Conservation (phyloP, 2,797 vertebrate genomes). For the Muscicapa comitata region DNA sequence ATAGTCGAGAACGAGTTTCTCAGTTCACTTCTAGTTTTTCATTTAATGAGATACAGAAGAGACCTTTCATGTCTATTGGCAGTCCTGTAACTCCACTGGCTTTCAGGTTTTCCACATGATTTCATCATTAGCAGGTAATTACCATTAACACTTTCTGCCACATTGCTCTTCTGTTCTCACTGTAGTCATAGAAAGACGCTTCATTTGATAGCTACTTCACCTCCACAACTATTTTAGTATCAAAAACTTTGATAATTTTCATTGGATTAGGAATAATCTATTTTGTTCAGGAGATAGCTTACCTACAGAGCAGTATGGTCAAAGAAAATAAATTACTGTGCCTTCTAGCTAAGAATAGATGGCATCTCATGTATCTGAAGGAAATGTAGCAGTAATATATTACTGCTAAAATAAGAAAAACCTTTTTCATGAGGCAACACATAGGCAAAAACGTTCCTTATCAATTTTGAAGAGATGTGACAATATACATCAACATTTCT, state of each 20-base stretch:
- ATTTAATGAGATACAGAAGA: slow-evolving; percentile 22
- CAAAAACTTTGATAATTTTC: neutral
- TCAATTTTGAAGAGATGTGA: neutral
- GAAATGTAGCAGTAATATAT: neutral
- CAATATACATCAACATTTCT: neutral
- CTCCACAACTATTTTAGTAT: neutral
- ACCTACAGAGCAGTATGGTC: neutral
- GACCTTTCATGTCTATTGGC: neutral
- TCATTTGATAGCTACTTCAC: neutral
- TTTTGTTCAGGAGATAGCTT: neutral
- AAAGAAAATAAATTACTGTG: neutral
- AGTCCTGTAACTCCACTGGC: neutral
- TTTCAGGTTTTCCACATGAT: neutral
- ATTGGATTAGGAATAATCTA: neutral
- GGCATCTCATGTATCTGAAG: neutral
- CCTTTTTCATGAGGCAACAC: neutral
- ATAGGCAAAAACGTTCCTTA: neutral
- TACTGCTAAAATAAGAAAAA: neutral
- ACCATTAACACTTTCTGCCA: neutral
- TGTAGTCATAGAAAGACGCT: neutral
- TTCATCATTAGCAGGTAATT: slow-evolving; percentile 18
- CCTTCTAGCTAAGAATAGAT: neutral
- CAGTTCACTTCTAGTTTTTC: neutral
- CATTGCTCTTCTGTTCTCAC: neutral
- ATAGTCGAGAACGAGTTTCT: neutral